Conservation (phyloP, 2,113 vertebrate genomes). For the Trachemys scripta region DNA sequence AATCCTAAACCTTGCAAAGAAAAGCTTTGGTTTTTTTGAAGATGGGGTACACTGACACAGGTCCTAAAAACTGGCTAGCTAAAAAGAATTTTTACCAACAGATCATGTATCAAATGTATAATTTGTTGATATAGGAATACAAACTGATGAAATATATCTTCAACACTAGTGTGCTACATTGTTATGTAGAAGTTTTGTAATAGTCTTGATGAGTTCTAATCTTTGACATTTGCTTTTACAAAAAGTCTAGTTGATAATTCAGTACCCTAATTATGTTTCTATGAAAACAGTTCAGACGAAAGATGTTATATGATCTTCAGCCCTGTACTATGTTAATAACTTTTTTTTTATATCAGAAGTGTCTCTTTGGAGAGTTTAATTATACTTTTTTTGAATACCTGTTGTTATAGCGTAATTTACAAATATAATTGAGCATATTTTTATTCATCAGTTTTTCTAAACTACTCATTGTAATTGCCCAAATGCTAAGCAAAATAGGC, state of each 20-base stretch:
- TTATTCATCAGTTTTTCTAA: not conserved
- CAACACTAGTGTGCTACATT: conserved; percentile 21
- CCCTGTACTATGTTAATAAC: not conserved
- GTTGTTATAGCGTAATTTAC: not conserved
- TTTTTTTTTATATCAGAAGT: not conserved
- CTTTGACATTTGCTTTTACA: conserved; percentile 54
- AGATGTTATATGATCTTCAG: conserved; percentile 3
- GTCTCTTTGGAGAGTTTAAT: not conserved
- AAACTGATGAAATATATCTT: conserved; percentile 33
- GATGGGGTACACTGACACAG: not conserved
- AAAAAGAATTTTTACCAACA: conserved; percentile 15
- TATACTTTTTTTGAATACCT: not conserved
- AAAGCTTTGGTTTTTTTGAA: not conserved
- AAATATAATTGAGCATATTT: not conserved
- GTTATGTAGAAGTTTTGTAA: conserved; percentile 52
- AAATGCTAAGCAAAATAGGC: conserved; percentile 10
- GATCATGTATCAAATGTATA: conserved; percentile 27
- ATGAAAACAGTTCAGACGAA: not conserved
- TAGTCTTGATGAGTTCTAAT: conserved; percentile 48
- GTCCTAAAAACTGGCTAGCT: not conserved
- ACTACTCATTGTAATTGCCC: not conserved
- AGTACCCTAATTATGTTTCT: conserved; percentile 55
- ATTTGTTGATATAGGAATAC: conserved; percentile 23
- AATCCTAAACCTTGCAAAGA: conserved; percentile 6
- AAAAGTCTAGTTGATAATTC: conserved; percentile 39